Conservation (phyloP, 2,113 vertebrate species). For the Pongo abelii region DNA sequence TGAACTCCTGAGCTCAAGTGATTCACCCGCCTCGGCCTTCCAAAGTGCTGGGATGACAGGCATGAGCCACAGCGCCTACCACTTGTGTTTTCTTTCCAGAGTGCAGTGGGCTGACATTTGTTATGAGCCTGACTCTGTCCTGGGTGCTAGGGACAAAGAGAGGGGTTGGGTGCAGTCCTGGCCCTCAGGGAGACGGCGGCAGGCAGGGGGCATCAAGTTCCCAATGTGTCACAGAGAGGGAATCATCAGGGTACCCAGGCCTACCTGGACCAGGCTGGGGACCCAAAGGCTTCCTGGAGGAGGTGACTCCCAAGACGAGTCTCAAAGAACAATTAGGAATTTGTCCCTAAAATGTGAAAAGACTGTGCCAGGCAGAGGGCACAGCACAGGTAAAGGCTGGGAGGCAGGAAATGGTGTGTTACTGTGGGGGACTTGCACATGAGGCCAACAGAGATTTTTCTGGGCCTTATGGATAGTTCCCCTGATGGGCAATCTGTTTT, state of each 20-base stretch:
- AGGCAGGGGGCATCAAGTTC: rapidly evolving
- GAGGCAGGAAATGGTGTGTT: rapidly evolving
- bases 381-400: not conserved
- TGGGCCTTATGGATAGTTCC: not conserved
- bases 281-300: not conserved
- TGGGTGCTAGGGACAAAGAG: not conserved
- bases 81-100: not conserved
- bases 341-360: too few relatives aligned
- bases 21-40: too few relatives aligned
- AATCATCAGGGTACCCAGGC: not conserved
- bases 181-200: rapidly evolving
- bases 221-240: rapidly evolving
- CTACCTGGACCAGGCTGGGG: not conserved
- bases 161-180: too few relatives aligned
- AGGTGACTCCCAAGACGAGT: not conserved
- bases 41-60: too few relatives aligned
- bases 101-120: rapidly evolving
- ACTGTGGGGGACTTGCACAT: rapidly evolving
- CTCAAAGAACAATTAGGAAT: not conserved
- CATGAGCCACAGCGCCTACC: not conserved
- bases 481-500: not conserved
- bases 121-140: not conserved
- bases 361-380: not conserved
- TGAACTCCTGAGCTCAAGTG: too few relatives aligned
- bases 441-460: not conserved